A percentile compares a stretch with the other conserved stretches of the same genome.
Evolutionary conservation across 2,113 vertebrate genomes (phyloP).

Genomic region (Leucopsar rothschildi): DNA sequence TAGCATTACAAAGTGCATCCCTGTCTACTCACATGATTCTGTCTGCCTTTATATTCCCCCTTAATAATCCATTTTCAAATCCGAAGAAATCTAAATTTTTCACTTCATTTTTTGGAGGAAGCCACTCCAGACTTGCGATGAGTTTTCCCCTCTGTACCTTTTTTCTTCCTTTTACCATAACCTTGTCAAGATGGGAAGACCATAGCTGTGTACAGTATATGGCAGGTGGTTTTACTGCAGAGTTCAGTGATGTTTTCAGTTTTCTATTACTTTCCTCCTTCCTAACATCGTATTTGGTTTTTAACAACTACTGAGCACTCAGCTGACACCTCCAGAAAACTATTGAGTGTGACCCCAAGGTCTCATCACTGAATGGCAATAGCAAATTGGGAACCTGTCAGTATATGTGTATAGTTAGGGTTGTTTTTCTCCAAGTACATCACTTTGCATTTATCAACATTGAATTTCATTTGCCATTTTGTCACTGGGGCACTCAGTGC

Average conservation of each 20-base stretch:
- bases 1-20: not conserved
- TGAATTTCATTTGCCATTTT: constrained; percentile 48
- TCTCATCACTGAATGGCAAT: not conserved
- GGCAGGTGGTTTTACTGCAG: not conserved
- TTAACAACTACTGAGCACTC: constrained; percentile 1
- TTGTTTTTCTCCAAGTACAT: constrained; percentile 14
- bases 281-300: not conserved
- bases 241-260: not conserved
- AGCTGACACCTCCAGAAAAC: constrained; percentile 30
- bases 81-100: not conserved
- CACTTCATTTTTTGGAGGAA: not conserved
- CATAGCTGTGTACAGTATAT: not conserved
- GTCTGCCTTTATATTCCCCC: not conserved
- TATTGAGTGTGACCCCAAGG: constrained; percentile 15
- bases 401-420: not conserved
- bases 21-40: not conserved
- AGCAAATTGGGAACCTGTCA: constrained; percentile 35
- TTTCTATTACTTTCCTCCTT: constrained; percentile 36
- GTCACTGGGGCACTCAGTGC: not conserved
- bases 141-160: not conserved
- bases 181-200: not conserved
- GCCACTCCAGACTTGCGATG: not conserved
- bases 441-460: constrained; percentile 37
- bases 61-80: not conserved
- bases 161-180: not conserved